Evolutionary conservation across 1,140 invertebrate species (phyloP), one percentile per base, ranked within the genome.

Genomic region (Limonius californicus): DNA sequence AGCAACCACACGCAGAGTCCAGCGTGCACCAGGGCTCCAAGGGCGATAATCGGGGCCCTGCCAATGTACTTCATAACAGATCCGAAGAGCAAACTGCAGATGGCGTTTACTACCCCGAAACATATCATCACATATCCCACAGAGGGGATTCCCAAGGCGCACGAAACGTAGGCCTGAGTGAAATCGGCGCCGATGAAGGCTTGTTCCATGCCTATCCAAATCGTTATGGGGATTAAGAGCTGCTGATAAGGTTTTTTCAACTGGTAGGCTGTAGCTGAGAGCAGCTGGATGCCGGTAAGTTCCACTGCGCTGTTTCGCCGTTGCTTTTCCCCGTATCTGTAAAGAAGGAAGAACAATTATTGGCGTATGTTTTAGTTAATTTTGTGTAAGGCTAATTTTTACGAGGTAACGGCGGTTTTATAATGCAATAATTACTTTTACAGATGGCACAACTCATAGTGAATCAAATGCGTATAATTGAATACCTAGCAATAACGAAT

Each of bases 191-290:
- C 89, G 61, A 97, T 92, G 79, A 97, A 98, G 0, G 93, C 94
- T 76, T 99, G 95, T 76, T 98, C 95, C 83, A 98, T 90, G 47
- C 96, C 96, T 70, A 96, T 98, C 87, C 93, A 99, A 27, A 98
- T 79, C 0, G 96, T 98, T 59, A 99, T 87, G 0, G 95, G 94
- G 68, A 98, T 95, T 7, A 99, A 83, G 2, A 98, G 81, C 68
- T 96, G 87, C 72, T 97, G 94, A 71, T 94, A 91, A 0, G 88
- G 88, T 73, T 94, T 94, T 78, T 90, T 92, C 65, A 95, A 80
- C 71, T 97, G 95, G 73, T 88, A 89, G 57, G 92, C 87, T 1
- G 94, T 97, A n/a, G 93, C 92, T 0, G 91, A 87, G 1, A 96
- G 77, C 58, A 96, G 81, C 72, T 91, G 85, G 61, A 93, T 86